These are phyloP conservation scores for Notospermus geniculatus DNA, from an alignment of 1,140 invertebrate genomes.

Conservation along the genomic window DNA sequence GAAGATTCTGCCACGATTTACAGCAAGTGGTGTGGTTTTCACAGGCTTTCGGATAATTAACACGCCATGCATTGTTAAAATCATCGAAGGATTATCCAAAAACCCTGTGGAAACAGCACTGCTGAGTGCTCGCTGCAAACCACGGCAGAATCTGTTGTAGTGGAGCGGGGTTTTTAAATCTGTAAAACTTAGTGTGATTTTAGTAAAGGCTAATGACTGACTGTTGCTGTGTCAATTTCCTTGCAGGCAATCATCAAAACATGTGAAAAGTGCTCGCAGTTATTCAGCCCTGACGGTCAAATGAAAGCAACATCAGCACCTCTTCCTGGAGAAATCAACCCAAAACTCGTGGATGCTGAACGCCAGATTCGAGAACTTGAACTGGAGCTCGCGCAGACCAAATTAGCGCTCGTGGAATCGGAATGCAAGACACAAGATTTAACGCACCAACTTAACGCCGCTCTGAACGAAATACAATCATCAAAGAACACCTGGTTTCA, in stretches of 20 bases:
- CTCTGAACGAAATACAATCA: slow-evolving; percentile 76
- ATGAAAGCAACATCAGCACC: slow-evolving; percentile 34
- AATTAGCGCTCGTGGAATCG: slow-evolving; percentile 93
- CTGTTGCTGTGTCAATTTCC: too few species aligned
- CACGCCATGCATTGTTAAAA: too few species aligned
- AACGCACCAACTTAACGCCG: slow-evolving; percentile 84
- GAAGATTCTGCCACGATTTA: too few species aligned
- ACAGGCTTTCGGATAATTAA: too few species aligned
- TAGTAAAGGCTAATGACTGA: too few species aligned
- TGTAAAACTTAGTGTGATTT: too few species aligned
- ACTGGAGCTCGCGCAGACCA: slow-evolving; percentile 92
- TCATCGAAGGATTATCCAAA: too few species aligned
- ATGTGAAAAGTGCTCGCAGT: slow-evolving; percentile 46
- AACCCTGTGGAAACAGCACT: too few species aligned
- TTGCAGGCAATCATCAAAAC: slow-evolving; percentile 39
- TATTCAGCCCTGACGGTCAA: slow-evolving; percentile 42
- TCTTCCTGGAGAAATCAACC: slow-evolving; percentile 36
- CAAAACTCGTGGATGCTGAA: slow-evolving; percentile 36
- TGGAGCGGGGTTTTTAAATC: too few species aligned
- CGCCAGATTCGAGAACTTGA: slow-evolving; percentile 82
- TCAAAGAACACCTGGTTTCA: slow-evolving; percentile 81
- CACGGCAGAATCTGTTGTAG: too few species aligned
- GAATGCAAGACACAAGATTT: slow-evolving; percentile 90
- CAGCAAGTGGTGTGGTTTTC: too few species aligned
- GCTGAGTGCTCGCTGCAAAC: too few species aligned